Conservation (phyloP, 2,888 invertebrate genomes). For the Eledona agricola region DNA sequence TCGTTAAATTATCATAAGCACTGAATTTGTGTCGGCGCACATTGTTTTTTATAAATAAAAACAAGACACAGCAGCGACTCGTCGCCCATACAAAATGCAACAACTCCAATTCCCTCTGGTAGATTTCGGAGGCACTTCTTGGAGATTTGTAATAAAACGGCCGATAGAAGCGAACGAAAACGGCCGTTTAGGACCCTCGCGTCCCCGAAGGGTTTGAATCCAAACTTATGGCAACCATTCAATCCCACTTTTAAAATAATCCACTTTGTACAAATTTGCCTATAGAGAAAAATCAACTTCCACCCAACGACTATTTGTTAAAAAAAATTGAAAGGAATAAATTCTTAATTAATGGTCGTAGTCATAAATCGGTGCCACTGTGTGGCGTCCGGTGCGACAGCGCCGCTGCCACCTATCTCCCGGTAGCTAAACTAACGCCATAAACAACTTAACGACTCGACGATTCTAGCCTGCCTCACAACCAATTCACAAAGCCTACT, state of each 20-base stretch:
- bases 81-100: slow-evolving; percentile 10
- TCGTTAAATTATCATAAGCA: slow-evolving; percentile 29
- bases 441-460: slow-evolving; percentile 45
- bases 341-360: too few relatives aligned
- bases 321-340: too few relatives aligned
- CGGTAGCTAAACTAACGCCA: slow-evolving; percentile 56
- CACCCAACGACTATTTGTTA: too few relatives aligned
- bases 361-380: too few relatives aligned
- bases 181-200: slow-evolving; percentile 57
- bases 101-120: slow-evolving; percentile 59
- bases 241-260: slow-evolving; percentile 46
- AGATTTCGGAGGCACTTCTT: slow-evolving; percentile 59
- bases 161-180: slow-evolving; percentile 58
- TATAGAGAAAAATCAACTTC: slow-evolving; percentile 1
- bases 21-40: slow-evolving; percentile 4
- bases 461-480: slow-evolving; percentile 45
- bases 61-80: neutral
- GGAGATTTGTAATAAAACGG: slow-evolving; percentile 60
- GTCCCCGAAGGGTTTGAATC: slow-evolving; percentile 59
- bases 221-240: slow-evolving; percentile 50
- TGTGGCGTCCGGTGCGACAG: too few relatives aligned
- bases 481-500: slow-evolving; percentile 41
- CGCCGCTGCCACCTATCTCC: slow-evolving; percentile 57
- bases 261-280: slow-evolving; percentile 1
- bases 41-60: slow-evolving; percentile 4